Evolutionary conservation across 1,140 invertebrate species (phyloP), one percentile per base, ranked within the genome.

Genomic region (Meloidogyne floridensis): DNA sequence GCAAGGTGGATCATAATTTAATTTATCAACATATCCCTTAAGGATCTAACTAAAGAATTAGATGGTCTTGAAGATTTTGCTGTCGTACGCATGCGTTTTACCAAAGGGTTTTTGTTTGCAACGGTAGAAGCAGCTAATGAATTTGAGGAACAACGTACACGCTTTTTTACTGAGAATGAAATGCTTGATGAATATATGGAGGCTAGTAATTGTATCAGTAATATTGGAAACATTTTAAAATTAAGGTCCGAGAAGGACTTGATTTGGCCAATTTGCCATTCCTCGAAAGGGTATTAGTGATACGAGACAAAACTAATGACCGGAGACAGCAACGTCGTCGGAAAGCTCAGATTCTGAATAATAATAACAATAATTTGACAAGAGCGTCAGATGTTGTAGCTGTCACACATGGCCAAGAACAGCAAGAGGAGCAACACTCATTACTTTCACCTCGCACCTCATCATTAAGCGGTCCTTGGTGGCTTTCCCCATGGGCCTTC

Each of bases 161-260:
- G 93, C 84, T 96, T 96, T 90, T 95, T 95, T 86, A 93, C 91
- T 75, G 94, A 94, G 77, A 93, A 95, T 90, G 94, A 95, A 90
- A 89, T 93, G 18, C 92, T 93, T 72, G 95, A 95, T 87, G 94
- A 95, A 90, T 95, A 95, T 90, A 94, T 95, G 93, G 94, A 96
- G 91, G 95, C 95, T 92, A n/a, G 3, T 20, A 80, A 59, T 11
- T n/a, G 8, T 80, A 43, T 85, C 11, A 9, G 1, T 20, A 42
- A 85, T 83, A 4, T 53, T 42, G 51, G 32, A 32, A 32, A 32
- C 18, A 59, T 85, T 5, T 47, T 80, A 20, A 18, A 6, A 81
- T 84, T 80, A 47, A 87, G 87, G 88, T 89, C 3, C 81, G 89
- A 4, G 95, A 96, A 88, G 94, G 94, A 11, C 92, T 96, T 74